These are phyloP conservation scores for Ctenoplectra terminalis DNA, from an alignment of 1,140 invertebrate species.

Conservation along the genomic window DNA sequence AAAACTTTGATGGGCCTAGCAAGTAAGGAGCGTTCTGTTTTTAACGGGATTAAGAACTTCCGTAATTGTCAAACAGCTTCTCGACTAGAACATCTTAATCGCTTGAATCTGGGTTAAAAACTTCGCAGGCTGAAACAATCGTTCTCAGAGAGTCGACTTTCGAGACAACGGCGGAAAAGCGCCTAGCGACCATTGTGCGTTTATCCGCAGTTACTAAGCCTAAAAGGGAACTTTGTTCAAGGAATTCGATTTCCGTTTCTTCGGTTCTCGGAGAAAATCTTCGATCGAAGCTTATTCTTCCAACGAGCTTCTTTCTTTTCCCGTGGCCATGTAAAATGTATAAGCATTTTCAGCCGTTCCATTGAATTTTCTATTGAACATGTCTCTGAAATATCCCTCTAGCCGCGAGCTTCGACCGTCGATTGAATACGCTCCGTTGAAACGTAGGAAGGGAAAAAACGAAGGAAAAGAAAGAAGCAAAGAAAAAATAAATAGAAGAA, in stretches of 20 bases:
- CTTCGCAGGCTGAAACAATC: not conserved
- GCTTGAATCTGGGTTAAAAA: constrained; percentile 35
- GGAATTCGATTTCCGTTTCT: not conserved
- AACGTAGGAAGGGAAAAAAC: not conserved
- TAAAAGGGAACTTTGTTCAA: not conserved
- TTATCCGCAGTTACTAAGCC: not conserved
- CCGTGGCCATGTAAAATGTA: constrained; percentile 32
- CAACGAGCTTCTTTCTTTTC: not conserved
- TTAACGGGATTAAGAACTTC: constrained; percentile 4
- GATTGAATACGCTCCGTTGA: constrained; percentile 12
- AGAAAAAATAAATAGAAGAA: not conserved
- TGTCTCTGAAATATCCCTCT: not conserved
- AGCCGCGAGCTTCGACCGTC: not conserved
- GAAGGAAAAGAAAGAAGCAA: not conserved
- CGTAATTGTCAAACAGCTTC: constrained; percentile 9
- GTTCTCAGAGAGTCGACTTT: not conserved
- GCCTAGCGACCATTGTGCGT: not conserved
- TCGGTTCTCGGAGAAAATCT: not conserved
- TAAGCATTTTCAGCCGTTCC: constrained; percentile 17
- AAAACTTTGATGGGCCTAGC: not conserved
- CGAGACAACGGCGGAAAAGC: not conserved
- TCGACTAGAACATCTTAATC: not conserved
- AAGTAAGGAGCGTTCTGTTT: not conserved
- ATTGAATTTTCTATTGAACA: constrained; percentile 47
- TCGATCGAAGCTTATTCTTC: not conserved